These are phyloP conservation scores for Pseudomyrmex concolor DNA, from an alignment of 1,140 invertebrate genomes.

Conservation along the genomic window DNA sequence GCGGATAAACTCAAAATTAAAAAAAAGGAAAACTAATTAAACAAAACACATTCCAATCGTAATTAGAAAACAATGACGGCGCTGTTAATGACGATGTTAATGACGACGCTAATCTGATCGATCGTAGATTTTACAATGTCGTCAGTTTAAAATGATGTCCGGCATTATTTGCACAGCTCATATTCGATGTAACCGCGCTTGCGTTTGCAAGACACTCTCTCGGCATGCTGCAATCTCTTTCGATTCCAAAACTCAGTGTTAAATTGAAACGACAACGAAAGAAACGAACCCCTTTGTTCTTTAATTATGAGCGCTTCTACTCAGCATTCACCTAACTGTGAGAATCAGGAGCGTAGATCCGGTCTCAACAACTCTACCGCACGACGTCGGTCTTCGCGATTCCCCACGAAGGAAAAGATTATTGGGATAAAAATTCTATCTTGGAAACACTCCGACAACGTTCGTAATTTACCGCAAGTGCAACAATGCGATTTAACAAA, in stretches of 20 bases:
- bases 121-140: not conserved
- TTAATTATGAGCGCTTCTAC: constrained; percentile 69
- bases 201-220: not conserved
- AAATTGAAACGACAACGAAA: constrained; percentile 52
- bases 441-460: constrained; percentile 21
- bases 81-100: constrained; percentile 17
- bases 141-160: constrained; percentile 14
- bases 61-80: not conserved
- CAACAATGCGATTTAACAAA: not conserved
- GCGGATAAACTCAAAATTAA: not conserved
- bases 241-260: constrained; percentile 42
- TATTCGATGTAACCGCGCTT: constrained; percentile 15
- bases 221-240: constrained; percentile 17
- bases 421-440: constrained; percentile 54
- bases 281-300: constrained; percentile 68
- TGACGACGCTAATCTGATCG: constrained; percentile 13
- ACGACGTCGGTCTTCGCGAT: constrained; percentile 32
- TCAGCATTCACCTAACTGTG: constrained; percentile 70
- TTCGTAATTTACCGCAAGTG: not conserved
- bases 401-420: constrained; percentile 59
- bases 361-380: constrained; percentile 47
- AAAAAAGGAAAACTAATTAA: not conserved
- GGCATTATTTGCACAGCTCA: constrained; percentile 33
- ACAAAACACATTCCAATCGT: not conserved
- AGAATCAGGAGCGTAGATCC: constrained; percentile 74